Percentiles rank a stretch among this genome's conserved stretches.
phyloP scores from a whole-genome alignment of 1,140 invertebrate genomes.

The Fragariocoptes setiger region DNA sequence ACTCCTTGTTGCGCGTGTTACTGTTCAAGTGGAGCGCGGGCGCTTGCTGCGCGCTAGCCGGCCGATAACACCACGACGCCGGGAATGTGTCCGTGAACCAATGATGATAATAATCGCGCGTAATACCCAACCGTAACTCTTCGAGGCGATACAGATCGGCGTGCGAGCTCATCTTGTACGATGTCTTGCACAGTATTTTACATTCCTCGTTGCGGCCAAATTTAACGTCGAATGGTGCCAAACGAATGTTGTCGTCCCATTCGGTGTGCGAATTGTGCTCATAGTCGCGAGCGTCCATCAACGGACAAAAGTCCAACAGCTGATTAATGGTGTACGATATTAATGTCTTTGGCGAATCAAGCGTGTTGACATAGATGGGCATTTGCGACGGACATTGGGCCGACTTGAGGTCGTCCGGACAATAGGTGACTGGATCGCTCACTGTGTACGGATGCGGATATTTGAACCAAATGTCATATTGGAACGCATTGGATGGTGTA shows the following conservation, averaged over 20 bases:
- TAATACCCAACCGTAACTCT: not conserved
- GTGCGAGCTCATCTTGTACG: not conserved
- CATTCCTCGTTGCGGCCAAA: constrained; percentile 2
- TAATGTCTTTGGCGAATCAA: not conserved
- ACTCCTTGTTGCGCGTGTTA: not conserved
- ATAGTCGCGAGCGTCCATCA: not conserved
- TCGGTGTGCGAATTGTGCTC: not conserved
- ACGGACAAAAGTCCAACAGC: constrained; percentile 2
- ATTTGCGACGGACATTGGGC: not conserved
- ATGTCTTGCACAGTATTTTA: not conserved
- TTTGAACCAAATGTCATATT: constrained; percentile 4
- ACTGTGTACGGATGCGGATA: constrained; percentile 1
- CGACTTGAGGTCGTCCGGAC: not conserved
- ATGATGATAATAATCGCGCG: not conserved
- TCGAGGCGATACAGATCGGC: not conserved
- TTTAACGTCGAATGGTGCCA: not conserved
- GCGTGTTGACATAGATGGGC: constrained; percentile 3
- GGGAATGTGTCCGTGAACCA: constrained; percentile 1
- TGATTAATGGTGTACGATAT: constrained; percentile 1
- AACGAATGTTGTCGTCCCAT: constrained; percentile 2
- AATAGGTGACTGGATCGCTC: not conserved
- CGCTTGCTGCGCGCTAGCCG: not conserved
- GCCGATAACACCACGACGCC: not conserved
- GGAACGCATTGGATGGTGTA: not conserved
- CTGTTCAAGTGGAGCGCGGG: not conserved